Evolutionary conservation across 1,140 invertebrate species (phyloP).

Genomic region (Panonychus citri): DNA sequence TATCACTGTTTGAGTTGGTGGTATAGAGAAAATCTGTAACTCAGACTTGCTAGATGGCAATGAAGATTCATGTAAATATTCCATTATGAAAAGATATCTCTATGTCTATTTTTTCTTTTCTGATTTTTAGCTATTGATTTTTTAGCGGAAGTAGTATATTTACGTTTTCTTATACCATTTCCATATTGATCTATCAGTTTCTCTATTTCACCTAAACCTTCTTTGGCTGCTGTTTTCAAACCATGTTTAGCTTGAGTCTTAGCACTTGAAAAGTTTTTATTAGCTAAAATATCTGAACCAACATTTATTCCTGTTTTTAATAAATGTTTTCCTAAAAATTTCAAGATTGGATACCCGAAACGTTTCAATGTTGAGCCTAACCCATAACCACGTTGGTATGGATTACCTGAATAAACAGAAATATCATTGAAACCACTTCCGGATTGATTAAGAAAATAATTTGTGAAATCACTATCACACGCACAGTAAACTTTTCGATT

Average conservation of each 20-base stretch:
- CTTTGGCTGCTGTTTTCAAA: background rate
- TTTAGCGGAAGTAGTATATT: background rate
- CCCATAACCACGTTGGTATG: no score
- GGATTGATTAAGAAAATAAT: no score
- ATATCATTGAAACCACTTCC: background rate
- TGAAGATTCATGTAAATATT: background rate
- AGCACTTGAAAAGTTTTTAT: no score
- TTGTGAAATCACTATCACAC: no score
- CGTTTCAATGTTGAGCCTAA: no score
- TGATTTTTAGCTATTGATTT: background rate
- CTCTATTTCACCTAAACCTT: background rate
- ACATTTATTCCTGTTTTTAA: background rate
- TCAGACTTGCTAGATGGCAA: background rate
- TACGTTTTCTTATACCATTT: background rate
- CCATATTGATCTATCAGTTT: background rate
- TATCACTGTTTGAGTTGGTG: background rate
- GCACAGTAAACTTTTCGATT: no score
- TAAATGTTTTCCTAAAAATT: background rate
- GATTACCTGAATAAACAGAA: no score
- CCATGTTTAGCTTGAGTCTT: no score
- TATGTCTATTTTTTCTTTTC: background rate
- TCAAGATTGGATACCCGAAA: background rate
- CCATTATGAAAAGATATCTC: no score
- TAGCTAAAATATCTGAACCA: background rate
- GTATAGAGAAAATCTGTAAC: background rate